phyloP scores from a whole-genome alignment of 2,797 vertebrate genomes.

The Sebastes oblongus region DNA sequence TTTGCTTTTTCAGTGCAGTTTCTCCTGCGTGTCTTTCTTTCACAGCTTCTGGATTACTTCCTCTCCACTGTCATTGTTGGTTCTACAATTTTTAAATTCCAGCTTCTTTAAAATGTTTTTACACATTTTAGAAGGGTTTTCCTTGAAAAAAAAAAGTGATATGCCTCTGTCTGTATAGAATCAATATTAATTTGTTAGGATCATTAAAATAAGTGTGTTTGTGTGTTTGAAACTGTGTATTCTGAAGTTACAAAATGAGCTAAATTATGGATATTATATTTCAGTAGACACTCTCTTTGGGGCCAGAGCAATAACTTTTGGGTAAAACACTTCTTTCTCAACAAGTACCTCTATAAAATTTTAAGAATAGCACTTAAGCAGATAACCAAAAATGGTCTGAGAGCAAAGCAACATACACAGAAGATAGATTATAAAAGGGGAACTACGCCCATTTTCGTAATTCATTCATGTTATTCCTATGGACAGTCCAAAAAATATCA shows the following conservation, averaged over 20 bases:
- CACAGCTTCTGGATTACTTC: not conserved
- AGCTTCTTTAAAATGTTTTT: not conserved
- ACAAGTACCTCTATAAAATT: not conserved
- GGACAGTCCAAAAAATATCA: too few species aligned
- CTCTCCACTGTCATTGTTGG: not conserved
- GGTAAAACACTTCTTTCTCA: not conserved
- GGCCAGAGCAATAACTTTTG: not conserved
- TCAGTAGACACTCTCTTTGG: not conserved
- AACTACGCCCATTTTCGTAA: too few species aligned
- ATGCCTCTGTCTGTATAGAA: not conserved
- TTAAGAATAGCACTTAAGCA: not conserved
- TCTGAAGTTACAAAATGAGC: too few species aligned
- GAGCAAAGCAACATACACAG: not conserved
- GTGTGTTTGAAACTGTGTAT: too few species aligned
- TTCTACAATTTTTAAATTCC: not conserved
- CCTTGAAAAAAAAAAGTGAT: not conserved
- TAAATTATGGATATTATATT: not conserved
- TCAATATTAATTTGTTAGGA: too few species aligned
- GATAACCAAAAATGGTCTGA: not conserved
- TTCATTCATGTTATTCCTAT: too few species aligned
- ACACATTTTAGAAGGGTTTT: not conserved
- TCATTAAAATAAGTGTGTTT: not conserved
- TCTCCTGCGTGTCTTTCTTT: not conserved
- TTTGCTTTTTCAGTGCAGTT: not conserved
- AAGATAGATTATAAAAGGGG: not conserved